Evolutionary conservation across 2,797 vertebrate genomes (phyloP).

Genomic region (Merluccius polli): DNA sequence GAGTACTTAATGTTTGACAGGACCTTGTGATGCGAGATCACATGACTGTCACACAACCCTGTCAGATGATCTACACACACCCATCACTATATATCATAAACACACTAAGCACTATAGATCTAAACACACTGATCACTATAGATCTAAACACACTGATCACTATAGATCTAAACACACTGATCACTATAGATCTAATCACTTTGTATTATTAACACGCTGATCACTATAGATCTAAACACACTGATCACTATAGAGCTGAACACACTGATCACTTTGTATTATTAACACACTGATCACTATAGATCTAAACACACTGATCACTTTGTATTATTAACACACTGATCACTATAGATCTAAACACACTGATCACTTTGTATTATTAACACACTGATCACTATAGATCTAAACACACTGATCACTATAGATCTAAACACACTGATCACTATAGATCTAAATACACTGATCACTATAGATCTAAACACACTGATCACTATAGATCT

Average conservation of each 20-base stretch:
- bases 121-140: no score
- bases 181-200: no score
- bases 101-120: no score
- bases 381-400: neutral
- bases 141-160: neutral
- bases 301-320: no score
- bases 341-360: neutral
- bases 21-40: slow-evolving; percentile 14
- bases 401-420: neutral
- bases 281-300: neutral
- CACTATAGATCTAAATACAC: neutral
- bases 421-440: neutral
- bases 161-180: no score
- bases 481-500: no score
- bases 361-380: neutral
- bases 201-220: no score
- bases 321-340: no score
- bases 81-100: neutral
- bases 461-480: neutral
- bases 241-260: no score
- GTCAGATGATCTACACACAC: neutral
- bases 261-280: no score
- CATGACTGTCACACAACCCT: neutral
- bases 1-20: slow-evolving; percentile 21
- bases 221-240: neutral